phyloP scores from a whole-genome alignment of 2,888 invertebrate genomes.

The Schrankia costaestrigalis region DNA sequence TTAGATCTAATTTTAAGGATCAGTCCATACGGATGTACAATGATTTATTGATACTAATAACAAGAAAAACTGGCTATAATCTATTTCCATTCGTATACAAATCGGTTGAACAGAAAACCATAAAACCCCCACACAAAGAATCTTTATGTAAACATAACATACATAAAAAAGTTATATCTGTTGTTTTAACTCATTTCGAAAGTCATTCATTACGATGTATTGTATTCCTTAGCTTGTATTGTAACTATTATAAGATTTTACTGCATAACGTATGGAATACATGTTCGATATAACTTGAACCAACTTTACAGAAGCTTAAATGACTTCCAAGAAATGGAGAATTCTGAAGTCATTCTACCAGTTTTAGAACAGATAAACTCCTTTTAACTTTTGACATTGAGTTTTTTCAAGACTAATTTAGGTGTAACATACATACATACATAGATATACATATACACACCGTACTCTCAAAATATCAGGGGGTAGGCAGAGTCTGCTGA shows the following conservation, averaged over 20 bases:
- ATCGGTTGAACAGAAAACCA: conserved; percentile 80
- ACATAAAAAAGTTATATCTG: conserved; percentile 76
- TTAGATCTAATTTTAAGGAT: conserved; percentile 71
- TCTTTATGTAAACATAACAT: conserved; percentile 79
- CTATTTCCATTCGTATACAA: conserved; percentile 79
- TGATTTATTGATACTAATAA: conserved; percentile 78
- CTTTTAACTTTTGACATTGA: too few relatives aligned
- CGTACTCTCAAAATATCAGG: too few relatives aligned
- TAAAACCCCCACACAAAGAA: conserved; percentile 80
- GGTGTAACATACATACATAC: too few relatives aligned
- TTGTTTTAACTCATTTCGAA: conserved; percentile 78
- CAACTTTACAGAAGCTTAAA: too few relatives aligned
- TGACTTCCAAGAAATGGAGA: too few relatives aligned
- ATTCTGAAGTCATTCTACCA: too few relatives aligned
- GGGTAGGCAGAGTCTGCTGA: too few relatives aligned
- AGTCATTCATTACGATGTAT: conserved; percentile 67
- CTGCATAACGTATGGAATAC: conserved; percentile 12
- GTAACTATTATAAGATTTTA: conserved; percentile 56
- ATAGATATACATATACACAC: too few relatives aligned
- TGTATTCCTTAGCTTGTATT: conserved; percentile 53
- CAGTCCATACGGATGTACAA: conserved; percentile 66
- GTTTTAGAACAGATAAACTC: too few relatives aligned
- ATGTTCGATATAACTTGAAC: too few relatives aligned
- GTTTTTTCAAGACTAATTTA: too few relatives aligned
- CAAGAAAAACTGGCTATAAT: conserved; percentile 79